Percentiles rank a stretch among this genome's conserved stretches.
Conservation (phyloP, 2,113 vertebrate species). For the Tetraodon nigroviridis region DNA sequence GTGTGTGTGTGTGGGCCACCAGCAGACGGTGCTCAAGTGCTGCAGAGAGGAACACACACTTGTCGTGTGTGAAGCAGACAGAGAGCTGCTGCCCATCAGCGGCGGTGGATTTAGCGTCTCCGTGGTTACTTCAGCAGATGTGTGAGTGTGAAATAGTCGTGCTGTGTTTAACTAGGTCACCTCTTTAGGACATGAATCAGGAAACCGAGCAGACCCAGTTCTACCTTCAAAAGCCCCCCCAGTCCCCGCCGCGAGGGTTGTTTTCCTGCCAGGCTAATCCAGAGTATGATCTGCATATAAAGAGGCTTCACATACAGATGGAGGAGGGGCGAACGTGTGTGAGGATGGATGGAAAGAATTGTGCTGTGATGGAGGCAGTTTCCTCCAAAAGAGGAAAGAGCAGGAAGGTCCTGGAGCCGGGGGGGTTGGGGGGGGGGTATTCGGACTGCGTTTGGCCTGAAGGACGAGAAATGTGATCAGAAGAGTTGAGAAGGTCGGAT, state of each 20-base stretch:
- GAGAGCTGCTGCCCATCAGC: conserved; percentile 3
- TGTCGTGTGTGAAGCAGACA: not conserved
- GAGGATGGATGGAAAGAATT: not conserved
- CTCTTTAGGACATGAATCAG: conserved; percentile 38
- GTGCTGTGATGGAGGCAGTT: conserved; percentile 16
- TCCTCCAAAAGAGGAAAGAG: conserved; percentile 30
- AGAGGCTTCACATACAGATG: conserved; percentile 51
- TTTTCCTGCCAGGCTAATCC: conserved; percentile 48
- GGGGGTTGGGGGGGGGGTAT: too few species aligned
- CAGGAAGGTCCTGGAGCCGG: conserved; percentile 53
- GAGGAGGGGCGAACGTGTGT: not conserved
- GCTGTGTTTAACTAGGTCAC: conserved; percentile 55
- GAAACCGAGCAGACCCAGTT: conserved; percentile 52
- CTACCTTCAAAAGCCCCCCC: conserved; percentile 33
- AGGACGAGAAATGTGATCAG: not conserved
- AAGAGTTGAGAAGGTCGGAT: too few species aligned
- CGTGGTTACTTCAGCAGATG: too few species aligned
- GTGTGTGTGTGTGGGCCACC: conserved; percentile 8
- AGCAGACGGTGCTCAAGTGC: conserved; percentile 57
- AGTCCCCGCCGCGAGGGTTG: conserved; percentile 24
- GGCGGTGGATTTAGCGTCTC: conserved; percentile 55
- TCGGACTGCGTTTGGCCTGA: not conserved
- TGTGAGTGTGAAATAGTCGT: not conserved
- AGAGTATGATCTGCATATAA: conserved; percentile 36
- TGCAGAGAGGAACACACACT: not conserved